These are phyloP conservation scores for Nasonia giraulti DNA, from an alignment of 1,140 invertebrate species.

Conservation along the genomic window DNA sequence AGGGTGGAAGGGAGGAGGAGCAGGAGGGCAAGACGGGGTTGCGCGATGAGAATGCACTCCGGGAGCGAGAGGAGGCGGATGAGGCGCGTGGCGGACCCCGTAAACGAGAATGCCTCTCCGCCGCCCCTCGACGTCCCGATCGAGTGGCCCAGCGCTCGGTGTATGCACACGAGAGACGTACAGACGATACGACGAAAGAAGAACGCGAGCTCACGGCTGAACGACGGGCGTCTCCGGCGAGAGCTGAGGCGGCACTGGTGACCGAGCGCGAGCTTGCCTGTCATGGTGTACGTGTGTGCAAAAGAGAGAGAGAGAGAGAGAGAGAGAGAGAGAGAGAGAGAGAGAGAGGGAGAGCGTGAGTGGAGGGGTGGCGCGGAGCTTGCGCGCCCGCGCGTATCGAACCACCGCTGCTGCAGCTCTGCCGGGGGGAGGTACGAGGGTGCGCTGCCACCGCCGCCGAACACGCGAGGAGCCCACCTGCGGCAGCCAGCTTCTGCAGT, in stretches of 20 bases:
- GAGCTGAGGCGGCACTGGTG: slow-evolving; percentile 63
- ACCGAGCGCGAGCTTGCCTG: not conserved
- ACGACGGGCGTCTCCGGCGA: slow-evolving; percentile 71
- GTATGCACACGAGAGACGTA: not conserved
- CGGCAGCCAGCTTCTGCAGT: not conserved
- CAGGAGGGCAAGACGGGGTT: slow-evolving; percentile 34
- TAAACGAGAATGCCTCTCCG: not conserved
- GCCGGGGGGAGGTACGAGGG: not conserved
- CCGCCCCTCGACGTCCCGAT: too few relatives aligned
- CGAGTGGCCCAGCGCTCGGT: not conserved
- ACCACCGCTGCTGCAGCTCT: slow-evolving; percentile 58
- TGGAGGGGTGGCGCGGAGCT: slow-evolving; percentile 19
- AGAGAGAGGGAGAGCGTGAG: not conserved
- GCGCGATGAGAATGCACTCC: slow-evolving; percentile 38
- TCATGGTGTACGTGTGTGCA: slow-evolving; percentile 5
- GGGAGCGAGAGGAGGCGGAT: slow-evolving; percentile 44
- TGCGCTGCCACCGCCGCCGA: slow-evolving; percentile 50
- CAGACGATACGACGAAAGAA: slow-evolving; percentile 39
- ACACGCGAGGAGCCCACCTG: slow-evolving; percentile 26
- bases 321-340: not conserved
- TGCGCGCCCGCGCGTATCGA: slow-evolving; percentile 72
- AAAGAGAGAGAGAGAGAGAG: not conserved
- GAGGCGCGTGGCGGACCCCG: slow-evolving; percentile 55
- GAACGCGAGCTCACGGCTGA: slow-evolving; percentile 45
- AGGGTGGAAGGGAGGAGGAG: not conserved